These are phyloP conservation scores for Pristiophorus japonicus DNA, from an alignment of 2,113 vertebrate species.

Conservation along the genomic window DNA sequence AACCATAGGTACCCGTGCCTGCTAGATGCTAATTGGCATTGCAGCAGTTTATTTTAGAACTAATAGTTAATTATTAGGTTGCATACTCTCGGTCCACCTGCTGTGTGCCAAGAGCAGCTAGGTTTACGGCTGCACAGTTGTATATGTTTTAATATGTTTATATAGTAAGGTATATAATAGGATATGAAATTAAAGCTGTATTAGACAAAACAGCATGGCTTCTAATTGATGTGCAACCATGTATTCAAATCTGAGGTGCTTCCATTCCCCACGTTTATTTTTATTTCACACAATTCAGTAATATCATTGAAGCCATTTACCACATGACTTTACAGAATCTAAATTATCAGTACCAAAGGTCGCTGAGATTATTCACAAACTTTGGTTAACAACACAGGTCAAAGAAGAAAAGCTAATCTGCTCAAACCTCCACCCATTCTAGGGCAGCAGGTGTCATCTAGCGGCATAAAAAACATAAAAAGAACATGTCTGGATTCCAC, in stretches of 20 bases:
- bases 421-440: conserved; percentile 14
- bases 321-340: conserved; percentile 3
- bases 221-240: background rate
- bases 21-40: background rate
- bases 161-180: conserved; percentile 7
- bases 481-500: conserved; percentile 39
- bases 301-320: background rate
- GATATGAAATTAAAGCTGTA: background rate
- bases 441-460: conserved; percentile 27
- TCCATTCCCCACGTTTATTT: background rate
- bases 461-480: background rate
- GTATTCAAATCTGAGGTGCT: conserved; percentile 28
- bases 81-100: background rate
- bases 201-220: conserved; percentile 7
- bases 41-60: background rate
- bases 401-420: conserved; percentile 41
- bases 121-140: conserved; percentile 5
- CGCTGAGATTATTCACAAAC: conserved; percentile 43
- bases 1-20: background rate
- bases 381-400: conserved; percentile 41
- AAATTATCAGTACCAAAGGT: conserved; percentile 12
- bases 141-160: conserved; percentile 29
- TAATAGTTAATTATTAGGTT: conserved; percentile 27
- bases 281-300: conserved; percentile 6
- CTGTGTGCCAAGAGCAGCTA: background rate